phyloP scores from a whole-genome alignment of 2,888 invertebrate species.

The Peribatodes rhomboidaria region DNA sequence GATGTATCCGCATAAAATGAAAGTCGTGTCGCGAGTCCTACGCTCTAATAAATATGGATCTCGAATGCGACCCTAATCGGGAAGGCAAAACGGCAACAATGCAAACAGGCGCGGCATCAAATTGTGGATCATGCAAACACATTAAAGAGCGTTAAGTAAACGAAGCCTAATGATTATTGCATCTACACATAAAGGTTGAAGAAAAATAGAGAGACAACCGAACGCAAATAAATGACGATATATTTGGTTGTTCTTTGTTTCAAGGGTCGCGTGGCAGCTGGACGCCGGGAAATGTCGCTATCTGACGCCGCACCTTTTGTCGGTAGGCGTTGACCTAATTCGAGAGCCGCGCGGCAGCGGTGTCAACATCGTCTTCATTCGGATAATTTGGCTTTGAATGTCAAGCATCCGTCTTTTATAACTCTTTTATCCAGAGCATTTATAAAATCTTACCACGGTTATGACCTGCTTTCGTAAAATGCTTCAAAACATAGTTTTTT shows the following conservation, averaged over 20 bases:
- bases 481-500: slow-evolving; percentile 36
- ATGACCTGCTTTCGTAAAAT: slow-evolving; percentile 42
- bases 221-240: slow-evolving; percentile 77
- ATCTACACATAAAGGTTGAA: slow-evolving; percentile 70
- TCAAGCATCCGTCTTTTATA: slow-evolving; percentile 46
- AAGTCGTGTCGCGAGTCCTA: slow-evolving; percentile 80
- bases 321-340: slow-evolving; percentile 83
- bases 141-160: slow-evolving; percentile 80
- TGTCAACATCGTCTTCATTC: slow-evolving; percentile 72
- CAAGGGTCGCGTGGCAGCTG: slow-evolving; percentile 76
- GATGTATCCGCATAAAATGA: slow-evolving; percentile 79
- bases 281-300: slow-evolving; percentile 81
- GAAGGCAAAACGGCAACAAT: slow-evolving; percentile 84
- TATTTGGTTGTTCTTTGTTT: slow-evolving; percentile 82
- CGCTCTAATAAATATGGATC: slow-evolving; percentile 83
- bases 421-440: slow-evolving; percentile 28
- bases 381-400: slow-evolving; percentile 62
- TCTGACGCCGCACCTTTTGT: slow-evolving; percentile 84
- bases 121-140: slow-evolving; percentile 83
- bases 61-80: slow-evolving; percentile 83
- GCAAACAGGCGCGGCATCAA: slow-evolving; percentile 83
- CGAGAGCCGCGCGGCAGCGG: slow-evolving; percentile 72
- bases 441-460: slow-evolving; percentile 28
- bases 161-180: slow-evolving; percentile 76
- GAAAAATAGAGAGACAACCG: slow-evolving; percentile 66